These are phyloP conservation scores for Drosophila arawakana DNA, from an alignment of 1,140 invertebrate species.

Conservation along the genomic window DNA sequence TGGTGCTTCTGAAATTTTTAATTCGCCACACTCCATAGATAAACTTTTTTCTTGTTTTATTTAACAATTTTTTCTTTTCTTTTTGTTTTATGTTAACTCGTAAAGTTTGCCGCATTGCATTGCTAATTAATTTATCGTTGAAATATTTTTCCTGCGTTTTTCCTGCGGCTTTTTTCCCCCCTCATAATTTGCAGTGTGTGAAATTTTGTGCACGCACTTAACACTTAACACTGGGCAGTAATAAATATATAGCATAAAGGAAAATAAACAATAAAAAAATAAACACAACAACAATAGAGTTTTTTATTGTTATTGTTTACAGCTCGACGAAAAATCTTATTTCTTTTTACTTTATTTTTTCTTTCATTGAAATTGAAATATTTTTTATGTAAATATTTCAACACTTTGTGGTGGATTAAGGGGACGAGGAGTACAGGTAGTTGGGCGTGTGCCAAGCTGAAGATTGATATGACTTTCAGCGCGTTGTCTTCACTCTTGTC, in stretches of 20 bases:
- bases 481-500: neutral
- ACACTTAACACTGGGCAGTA: constrained; percentile 16
- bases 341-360: constrained; percentile 29
- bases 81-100: constrained; percentile 20
- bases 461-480: constrained; percentile 30
- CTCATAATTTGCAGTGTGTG: constrained; percentile 31
- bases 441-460: constrained; percentile 30
- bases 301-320: constrained; percentile 43
- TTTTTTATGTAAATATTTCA: constrained; percentile 59
- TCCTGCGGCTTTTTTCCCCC: neutral
- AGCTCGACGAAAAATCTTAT: constrained; percentile 25
- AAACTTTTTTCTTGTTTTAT: constrained; percentile 2
- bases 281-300: constrained; percentile 11
- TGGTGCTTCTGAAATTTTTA: neutral
- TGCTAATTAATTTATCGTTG: constrained; percentile 75
- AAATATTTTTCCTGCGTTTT: constrained; percentile 39
- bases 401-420: neutral
- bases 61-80: neutral
- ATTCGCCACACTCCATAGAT: neutral
- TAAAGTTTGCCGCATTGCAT: constrained; percentile 31
- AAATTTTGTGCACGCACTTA: constrained; percentile 42
- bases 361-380: constrained; percentile 42
- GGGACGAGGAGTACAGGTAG: neutral
- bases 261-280: constrained; percentile 6
- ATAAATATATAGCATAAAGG: constrained; percentile 28